Conservation (phyloP, 2,797 vertebrate genomes). For the Glyptemys insculpta region DNA sequence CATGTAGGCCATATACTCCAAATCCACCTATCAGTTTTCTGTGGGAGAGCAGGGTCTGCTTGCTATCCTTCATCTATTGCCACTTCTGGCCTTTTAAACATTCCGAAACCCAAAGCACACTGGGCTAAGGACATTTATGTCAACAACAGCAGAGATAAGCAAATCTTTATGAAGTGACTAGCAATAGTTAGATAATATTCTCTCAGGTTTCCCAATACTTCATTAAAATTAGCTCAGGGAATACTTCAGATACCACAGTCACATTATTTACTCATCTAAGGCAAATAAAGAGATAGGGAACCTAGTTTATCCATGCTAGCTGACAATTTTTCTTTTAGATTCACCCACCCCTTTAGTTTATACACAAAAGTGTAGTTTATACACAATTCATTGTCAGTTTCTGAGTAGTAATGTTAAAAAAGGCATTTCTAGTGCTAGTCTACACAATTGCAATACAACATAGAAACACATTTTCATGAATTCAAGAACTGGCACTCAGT, state of each 20-base stretch:
- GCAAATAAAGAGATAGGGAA: not conserved
- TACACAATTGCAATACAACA: not conserved
- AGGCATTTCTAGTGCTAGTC: not conserved
- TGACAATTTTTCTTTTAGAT: not conserved
- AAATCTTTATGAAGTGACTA: not conserved
- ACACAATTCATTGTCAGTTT: not conserved
- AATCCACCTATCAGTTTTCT: not conserved
- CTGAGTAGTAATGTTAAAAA: not conserved
- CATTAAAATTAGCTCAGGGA: not conserved
- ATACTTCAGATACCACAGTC: not conserved
- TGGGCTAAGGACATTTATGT: not conserved
- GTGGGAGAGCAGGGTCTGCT: not conserved
- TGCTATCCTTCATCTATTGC: not conserved
- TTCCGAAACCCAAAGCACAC: not conserved
- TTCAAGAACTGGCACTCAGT: not conserved
- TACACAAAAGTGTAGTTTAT: not conserved
- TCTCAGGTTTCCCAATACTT: not conserved
- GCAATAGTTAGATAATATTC: not conserved
- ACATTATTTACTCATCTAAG: not conserved
- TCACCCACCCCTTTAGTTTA: not conserved
- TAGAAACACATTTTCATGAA: not conserved
- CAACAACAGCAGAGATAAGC: not conserved
- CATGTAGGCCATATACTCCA: not conserved
- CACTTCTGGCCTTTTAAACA: not conserved
- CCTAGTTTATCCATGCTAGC: not conserved